These are phyloP conservation scores for Lycocerus yunnanus DNA, from an alignment of 2,888 invertebrate genomes.

Conservation along the genomic window DNA sequence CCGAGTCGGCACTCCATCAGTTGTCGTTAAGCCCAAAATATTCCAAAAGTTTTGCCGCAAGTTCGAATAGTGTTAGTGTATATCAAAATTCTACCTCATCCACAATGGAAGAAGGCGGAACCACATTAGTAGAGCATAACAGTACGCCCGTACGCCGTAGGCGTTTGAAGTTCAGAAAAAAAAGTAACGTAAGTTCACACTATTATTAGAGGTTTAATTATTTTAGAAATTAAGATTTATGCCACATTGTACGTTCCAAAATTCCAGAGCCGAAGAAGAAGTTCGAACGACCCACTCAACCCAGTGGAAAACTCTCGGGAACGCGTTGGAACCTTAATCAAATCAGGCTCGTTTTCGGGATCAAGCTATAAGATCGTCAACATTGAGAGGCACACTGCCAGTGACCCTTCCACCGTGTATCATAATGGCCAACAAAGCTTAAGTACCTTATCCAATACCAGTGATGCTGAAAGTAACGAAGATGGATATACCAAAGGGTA, in stretches of 20 bases:
- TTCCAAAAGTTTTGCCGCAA: constrained; percentile 44
- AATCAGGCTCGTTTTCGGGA: constrained; percentile 77
- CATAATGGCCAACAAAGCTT: constrained; percentile 58
- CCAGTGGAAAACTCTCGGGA: constrained; percentile 14
- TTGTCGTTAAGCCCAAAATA: constrained; percentile 57
- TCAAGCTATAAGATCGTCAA: constrained; percentile 61
- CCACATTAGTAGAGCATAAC: constrained; percentile 56
- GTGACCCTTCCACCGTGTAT: constrained; percentile 67
- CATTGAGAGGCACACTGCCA: constrained; percentile 64
- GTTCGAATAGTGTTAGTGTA: constrained; percentile 43
- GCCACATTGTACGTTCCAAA: not conserved
- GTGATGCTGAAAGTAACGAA: constrained; percentile 73
- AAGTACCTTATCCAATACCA: constrained; percentile 66
- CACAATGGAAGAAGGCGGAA: constrained; percentile 59
- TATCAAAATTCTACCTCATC: constrained; percentile 58
- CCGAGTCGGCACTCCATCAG: constrained; percentile 85
- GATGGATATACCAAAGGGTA: constrained; percentile 53
- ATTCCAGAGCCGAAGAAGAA: constrained; percentile 22
- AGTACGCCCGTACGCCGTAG: constrained; percentile 49
- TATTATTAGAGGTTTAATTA: constrained; percentile 9
- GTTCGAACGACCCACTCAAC: constrained; percentile 9
- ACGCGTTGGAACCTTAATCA: constrained; percentile 61
- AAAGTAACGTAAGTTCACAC: constrained; percentile 37
- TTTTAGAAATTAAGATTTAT: constrained; percentile 7
- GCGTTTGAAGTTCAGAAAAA: constrained; percentile 46